Evolutionary conservation across 2,113 vertebrate species (phyloP), one percentile per base, ranked within the genome.

Genomic region (Emydura subglobosa): DNA sequence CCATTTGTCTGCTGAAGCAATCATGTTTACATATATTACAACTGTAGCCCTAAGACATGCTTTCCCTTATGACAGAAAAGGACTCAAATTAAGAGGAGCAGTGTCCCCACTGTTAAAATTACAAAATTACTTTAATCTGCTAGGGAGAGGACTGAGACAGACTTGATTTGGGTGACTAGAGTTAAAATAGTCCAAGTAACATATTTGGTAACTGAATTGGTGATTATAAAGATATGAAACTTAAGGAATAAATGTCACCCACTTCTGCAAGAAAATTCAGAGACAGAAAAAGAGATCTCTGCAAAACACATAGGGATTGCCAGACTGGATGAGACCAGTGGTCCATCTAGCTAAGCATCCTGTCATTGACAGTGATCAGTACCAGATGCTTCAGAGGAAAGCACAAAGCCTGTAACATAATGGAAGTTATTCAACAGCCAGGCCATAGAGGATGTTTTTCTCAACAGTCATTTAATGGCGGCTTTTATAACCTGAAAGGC

Each of bases 61-160:
- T 39, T 80, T 94, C 85, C 65, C 49, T 59, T 74, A 13, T 12
- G 8, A 92, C 39, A 88, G 90, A 86, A 86, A 29, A 34, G 54
- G 61, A 49, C 6, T 95, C 11, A 86, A 27, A 51, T 59, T 61
- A 82, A 95, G 5, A 12, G 7, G 0, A 50, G 14, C 72, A 82
- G 65, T 19, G 39, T 39, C 19, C 29, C 14, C 8, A 17, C 50
- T 51, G 27, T 85, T 51, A 68, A 68, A 72, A 68, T 0, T 1
- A 94, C 57, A 29, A 13, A 1, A 3, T 78, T 50, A 91, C 82
- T 91, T 85, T 19, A 47, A 76, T 81, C 59, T 57, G 2, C 34
- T 27, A 59, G 50, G 42, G 25, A 55, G 54, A 61, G n/a, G 83
- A 85, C n/a, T 31, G 29, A n/a, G n/a, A 54, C 21, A 44, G 3